Evolutionary conservation across 2,888 invertebrate genomes (phyloP), one percentile per base, ranked within the genome.

Genomic region (Dendrolimus houi): DNA sequence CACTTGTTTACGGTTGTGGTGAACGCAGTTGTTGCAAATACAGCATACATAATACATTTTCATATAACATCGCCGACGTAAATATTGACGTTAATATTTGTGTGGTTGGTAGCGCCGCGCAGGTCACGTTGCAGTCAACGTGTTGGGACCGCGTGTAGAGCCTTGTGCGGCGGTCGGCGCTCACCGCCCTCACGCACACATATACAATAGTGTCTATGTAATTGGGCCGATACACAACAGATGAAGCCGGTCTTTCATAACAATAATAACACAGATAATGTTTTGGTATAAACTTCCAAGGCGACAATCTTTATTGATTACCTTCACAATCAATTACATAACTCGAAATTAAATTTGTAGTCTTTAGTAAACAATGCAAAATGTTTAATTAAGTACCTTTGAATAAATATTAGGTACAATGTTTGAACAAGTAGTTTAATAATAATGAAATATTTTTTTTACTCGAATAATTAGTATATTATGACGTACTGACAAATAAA

Each of bases 121-220:
- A 61, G 71, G 84, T 89, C 89, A 88, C 88, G 89, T 89, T 88
- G 87, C 84, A 77, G 58, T 40, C 81, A 87, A 87, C 83, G 87
- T 87, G 88, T 72, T 64, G 70, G 14, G 64, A 63, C 74, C 77
- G 79, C 86, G 79, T 86, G 87, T 66, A 60, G 60, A 70, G 77
- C 77, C 84, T 72, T 78, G 85, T 81, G 84, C 72, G 61, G 58
- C 61, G 64, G 56, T 58, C 60, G 52, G 54, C 54, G 52, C 58
- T 52, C 47, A 0, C 58, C 63, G 59, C 52, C 58, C 64, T 58
- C 71, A 71, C 77, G 53, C 73, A 74, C 75, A 74, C 78, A 68
- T 29, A 53, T 29, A 53, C 58, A 56, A 57, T 8, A 55, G 7
- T 47, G 52, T 54, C 54, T 56, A 52, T 47, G 59, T 62, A 61